Evolutionary conservation across 2,113 vertebrate genomes (phyloP).

Genomic region (Poicephalus gulielmi): DNA sequence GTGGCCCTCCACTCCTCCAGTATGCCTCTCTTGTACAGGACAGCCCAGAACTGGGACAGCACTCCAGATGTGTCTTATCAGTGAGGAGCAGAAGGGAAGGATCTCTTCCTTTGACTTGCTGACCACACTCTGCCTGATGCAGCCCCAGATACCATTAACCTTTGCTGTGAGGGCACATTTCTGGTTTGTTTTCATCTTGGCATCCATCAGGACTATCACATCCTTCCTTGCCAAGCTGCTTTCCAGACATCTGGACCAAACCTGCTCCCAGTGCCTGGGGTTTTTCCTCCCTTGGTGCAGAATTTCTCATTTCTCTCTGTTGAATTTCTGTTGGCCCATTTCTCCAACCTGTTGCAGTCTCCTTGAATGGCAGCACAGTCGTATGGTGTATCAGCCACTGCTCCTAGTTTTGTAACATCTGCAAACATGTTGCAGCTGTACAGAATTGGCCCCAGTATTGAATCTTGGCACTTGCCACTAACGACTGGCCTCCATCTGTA

Average conservation of each 20-base stretch:
- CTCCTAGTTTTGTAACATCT: neutral
- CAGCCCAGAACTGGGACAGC: neutral
- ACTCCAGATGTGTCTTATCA: neutral
- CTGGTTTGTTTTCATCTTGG: neutral
- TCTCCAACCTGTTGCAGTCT: neutral
- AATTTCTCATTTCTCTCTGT: neutral
- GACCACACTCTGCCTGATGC: neutral
- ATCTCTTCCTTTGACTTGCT: neutral
- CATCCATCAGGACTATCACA: fast-evolving
- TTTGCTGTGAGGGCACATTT: neutral
- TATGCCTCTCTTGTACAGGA: neutral
- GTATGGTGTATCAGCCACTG: neutral
- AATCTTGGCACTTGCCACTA: neutral
- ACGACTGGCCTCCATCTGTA: neutral
- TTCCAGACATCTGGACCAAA: neutral
- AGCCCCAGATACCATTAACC: neutral
- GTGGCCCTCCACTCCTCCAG: neutral
- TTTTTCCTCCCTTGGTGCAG: neutral
- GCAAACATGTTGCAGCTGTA: neutral
- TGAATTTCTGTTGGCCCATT: neutral
- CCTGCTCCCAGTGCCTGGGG: neutral
- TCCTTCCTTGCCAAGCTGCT: neutral
- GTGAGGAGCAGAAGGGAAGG: neutral
- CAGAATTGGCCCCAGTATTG: neutral
- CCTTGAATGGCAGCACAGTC: neutral